A percentile compares a stretch with the other conserved stretches of the same genome.
Conservation (phyloP, 2,888 invertebrate genomes). For the Leptogaster cylindrica region DNA sequence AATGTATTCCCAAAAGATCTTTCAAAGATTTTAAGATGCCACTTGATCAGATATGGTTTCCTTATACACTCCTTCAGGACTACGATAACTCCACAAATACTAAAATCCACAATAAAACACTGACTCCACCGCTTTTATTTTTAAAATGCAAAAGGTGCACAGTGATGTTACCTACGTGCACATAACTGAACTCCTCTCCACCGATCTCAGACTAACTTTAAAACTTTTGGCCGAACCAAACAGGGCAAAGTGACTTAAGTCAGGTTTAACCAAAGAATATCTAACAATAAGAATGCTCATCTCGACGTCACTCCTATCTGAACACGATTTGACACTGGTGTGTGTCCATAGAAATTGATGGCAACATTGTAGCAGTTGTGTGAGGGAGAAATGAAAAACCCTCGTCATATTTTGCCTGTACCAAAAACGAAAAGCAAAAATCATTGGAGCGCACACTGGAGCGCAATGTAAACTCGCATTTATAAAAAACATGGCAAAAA, state of each 20-base stretch:
- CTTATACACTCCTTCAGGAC: neutral
- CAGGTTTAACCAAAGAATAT: slow-evolving; percentile 46
- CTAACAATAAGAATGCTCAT: too few species aligned
- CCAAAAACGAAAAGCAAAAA: too few species aligned
- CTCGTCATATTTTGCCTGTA: too few species aligned
- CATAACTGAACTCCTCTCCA: slow-evolving; percentile 34
- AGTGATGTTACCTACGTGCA: slow-evolving; percentile 37
- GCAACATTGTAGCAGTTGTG: too few species aligned
- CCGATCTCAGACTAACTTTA: slow-evolving; percentile 38
- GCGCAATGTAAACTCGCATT: too few species aligned
- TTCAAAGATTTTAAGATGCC: slow-evolving; percentile 12
- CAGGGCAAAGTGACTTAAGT: slow-evolving; percentile 45
- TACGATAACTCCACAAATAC: neutral
- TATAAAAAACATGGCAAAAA: too few species aligned
- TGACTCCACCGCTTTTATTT: slow-evolving; percentile 40
- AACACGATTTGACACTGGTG: too few species aligned
- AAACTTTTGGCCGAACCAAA: slow-evolving; percentile 37
- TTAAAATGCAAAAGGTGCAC: slow-evolving; percentile 28
- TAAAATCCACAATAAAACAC: slow-evolving; percentile 12
- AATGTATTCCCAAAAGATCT: neutral
- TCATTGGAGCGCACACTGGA: too few species aligned
- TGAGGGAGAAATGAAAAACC: too few species aligned
- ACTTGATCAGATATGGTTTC: neutral
- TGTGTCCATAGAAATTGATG: too few species aligned
- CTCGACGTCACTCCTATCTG: too few species aligned